A percentile compares a stretch with the other conserved stretches of the same genome.
Conservation (phyloP, 2,113 vertebrate species). For the Ameiurus melas region DNA sequence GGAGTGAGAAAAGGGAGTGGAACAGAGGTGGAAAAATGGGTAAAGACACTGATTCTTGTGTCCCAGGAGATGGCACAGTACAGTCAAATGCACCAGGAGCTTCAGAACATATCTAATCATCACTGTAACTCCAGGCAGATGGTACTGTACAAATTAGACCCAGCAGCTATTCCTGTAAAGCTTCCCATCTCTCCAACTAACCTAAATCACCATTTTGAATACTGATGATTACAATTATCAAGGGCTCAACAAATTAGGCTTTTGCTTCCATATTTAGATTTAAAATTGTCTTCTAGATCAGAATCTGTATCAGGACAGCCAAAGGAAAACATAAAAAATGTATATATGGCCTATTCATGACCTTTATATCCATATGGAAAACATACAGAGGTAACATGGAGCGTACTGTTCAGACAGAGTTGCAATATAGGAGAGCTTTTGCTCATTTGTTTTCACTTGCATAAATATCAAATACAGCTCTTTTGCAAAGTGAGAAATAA, state of each 20-base stretch:
- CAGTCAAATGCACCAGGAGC: slow-evolving; percentile 33
- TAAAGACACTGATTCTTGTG: not conserved
- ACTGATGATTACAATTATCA: slow-evolving; percentile 11
- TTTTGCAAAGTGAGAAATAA: not conserved
- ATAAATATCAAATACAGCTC: not conserved
- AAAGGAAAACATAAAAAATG: slow-evolving; percentile 47
- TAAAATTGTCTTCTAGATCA: not conserved
- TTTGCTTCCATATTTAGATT: slow-evolving; percentile 18
- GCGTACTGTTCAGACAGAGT: slow-evolving; percentile 9
- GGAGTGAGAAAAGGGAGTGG: not conserved
- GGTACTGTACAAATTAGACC: slow-evolving; percentile 54
- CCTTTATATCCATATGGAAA: slow-evolving; percentile 36
- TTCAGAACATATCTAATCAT: slow-evolving; percentile 59
- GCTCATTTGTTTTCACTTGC: not conserved
- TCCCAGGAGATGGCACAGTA: slow-evolving; percentile 48
- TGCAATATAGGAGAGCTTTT: not conserved
- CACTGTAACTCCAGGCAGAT: slow-evolving; percentile 59
- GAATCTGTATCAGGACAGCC: not conserved
- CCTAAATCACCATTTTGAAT: slow-evolving; percentile 22
- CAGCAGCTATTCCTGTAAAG: slow-evolving; percentile 42
- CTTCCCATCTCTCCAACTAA: not conserved
- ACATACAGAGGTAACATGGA: slow-evolving; percentile 5
- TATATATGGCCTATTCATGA: slow-evolving; percentile 48
- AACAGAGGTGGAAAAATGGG: slow-evolving; percentile 10
- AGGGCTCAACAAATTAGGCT: not conserved